Base-by-base conservation (phyloP, 2,113 vertebrate species). In the Oncorhynchus clarkii region DNA sequence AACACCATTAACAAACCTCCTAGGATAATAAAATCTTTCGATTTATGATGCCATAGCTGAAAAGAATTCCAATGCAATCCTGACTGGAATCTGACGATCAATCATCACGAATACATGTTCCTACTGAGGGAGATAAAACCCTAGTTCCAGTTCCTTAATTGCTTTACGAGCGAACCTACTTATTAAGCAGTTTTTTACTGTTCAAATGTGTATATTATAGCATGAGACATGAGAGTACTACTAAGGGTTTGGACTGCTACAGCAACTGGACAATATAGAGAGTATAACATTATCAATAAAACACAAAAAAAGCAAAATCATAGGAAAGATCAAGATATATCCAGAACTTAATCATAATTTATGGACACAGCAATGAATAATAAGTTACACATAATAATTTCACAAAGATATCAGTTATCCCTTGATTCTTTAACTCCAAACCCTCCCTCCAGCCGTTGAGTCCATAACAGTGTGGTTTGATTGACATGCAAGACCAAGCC, bases 401-500 rank as follows among this genome's bases (percentile, higher is more conserved):
- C 80, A 89, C 82, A 88, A 72, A 85, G 26, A 82, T 75, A 70
- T 70, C 68, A 49, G 39, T 84, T 69, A 76, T 78, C 85, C 66
- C 79, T 70, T 78, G 73, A 76, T 39, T 77, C 80, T 68, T 54
- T 27, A 45, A 70, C 20, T 11, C 68, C 9, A 54, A 24, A 24
- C 70, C 9, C 62, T 5, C 75, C 74, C 71, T 66, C 45, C 20
- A 71, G 65, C 80, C 45, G 81, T 60, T 66, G 81, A 91, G 87
- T 89, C 85, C 82, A 86, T 78, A 73, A 87, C 59, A 72, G 82
- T 86, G 82, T 82, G 74, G 82, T 90, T 92, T 85, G 82, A 90
- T 81, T 83, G 77, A 89, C 93, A 94, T 94, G 92, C 92, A 93
- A 78, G 77, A 81, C 75, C 78, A 60, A 73, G 79, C 74, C 85